Base-by-base conservation (phyloP, 1,140 invertebrate species). In the Ooceraea biroi region DNA sequence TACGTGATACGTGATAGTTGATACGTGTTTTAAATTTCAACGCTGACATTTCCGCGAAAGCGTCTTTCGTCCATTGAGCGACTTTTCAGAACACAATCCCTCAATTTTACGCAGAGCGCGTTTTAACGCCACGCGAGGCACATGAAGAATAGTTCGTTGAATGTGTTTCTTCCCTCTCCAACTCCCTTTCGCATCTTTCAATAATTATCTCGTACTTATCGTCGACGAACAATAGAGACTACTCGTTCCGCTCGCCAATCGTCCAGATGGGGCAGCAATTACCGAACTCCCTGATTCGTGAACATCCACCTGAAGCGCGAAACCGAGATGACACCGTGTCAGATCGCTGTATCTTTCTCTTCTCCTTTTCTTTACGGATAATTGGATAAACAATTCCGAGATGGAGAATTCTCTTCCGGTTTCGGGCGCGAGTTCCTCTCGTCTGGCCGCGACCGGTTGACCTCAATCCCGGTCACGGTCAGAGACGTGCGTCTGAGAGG, bases 381-480 rank as follows among this genome's bases (percentile, higher is more conserved):
- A 30, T 11, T 10, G 10, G 17, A 14, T 10, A 68, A 85, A 85
- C 82, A 30, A 58, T 86, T 76, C 52, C 46, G 50, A 86, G 46
- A 77, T 61, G 12, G 30, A 50, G 66, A 58, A 65, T 30, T 69
- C 52, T 17, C 41, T 82, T 66, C 65, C 50, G 72, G 61, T 80
- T 74, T 84, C 68, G 48, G 14, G 11, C 36, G 25, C 63, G 55
- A 69, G 57, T 41, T 74, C 92, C 92, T 69, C 95, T 94, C 91
- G 91, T 96, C 73, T 94, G 95, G 78, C 65, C 94, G 94, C 84
- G 94, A 95, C 86, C 97, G 96, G 90, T 90, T 94, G 93, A 92
- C 93, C 93, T 92, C 93, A 91, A 93, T 94, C 91, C 73, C 89
- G 93, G 92, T 94, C 92, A 93, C 92, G 92, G 93, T 93, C 92